These are phyloP conservation scores for Trachymyrmex cornetzi DNA, from an alignment of 1,140 invertebrate species.

Conservation along the genomic window DNA sequence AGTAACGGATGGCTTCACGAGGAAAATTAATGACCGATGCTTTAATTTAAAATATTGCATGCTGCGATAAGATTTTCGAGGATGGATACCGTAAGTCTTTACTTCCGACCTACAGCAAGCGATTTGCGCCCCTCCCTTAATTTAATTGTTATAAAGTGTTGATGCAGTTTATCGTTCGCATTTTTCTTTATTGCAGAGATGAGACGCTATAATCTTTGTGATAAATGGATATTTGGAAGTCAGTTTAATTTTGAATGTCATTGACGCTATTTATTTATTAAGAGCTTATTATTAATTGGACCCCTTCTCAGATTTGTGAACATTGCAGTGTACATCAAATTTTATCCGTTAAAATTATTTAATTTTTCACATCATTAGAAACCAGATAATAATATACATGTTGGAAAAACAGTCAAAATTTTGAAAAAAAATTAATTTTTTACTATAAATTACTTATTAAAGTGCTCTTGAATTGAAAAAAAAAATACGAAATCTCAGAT, in stretches of 20 bases:
- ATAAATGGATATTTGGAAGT: not conserved
- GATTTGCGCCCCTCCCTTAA: not conserved
- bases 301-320: too few relatives aligned
- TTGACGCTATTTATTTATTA: not conserved
- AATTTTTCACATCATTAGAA: too few relatives aligned
- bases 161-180: not conserved
- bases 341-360: too few relatives aligned
- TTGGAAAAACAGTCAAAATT: too few relatives aligned
- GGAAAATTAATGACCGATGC: not conserved
- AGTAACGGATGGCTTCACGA: not conserved
- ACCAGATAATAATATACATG: too few relatives aligned
- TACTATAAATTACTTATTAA: too few relatives aligned
- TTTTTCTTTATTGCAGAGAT: not conserved
- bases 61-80: not conserved
- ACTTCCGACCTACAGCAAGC: not conserved
- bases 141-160: slow-evolving; percentile 16
- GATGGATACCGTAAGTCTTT: not conserved
- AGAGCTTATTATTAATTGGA: not conserved
- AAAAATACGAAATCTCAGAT: too few relatives aligned
- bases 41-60: slow-evolving; percentile 3
- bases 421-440: too few relatives aligned
- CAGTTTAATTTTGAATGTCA: not conserved
- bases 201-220: not conserved
- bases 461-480: too few relatives aligned
- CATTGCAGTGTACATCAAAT: too few relatives aligned